phyloP scores from a whole-genome alignment of 2,797 vertebrate species.

The Myripristis jacobus region DNA sequence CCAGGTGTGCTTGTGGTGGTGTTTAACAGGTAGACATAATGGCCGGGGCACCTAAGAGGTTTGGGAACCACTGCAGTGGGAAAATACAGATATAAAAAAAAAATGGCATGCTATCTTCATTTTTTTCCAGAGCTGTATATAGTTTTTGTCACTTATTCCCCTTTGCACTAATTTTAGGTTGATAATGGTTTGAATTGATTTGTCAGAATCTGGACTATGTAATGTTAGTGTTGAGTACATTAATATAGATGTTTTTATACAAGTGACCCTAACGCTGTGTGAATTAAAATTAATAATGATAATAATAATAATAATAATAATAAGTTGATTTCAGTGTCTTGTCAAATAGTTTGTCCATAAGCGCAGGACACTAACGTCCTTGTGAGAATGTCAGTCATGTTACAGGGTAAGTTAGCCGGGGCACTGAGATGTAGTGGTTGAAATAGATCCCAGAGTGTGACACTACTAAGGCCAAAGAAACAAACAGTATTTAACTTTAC shows the following conservation, averaged over 20 bases:
- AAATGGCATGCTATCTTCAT: no score
- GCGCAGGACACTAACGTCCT: background rate
- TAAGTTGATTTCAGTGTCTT: slow-evolving; percentile 16
- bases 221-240: slow-evolving; percentile 3
- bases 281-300: background rate
- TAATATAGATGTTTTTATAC: slow-evolving; percentile 34
- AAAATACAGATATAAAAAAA: no score
- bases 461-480: slow-evolving; percentile 43
- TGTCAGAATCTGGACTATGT: slow-evolving; percentile 22
- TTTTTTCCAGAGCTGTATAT: background rate
- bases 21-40: no score
- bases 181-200: slow-evolving; percentile 13
- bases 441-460: slow-evolving; percentile 12
- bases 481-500: slow-evolving; percentile 10
- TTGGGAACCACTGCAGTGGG: no score
- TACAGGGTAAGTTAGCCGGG: background rate
- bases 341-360: background rate
- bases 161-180: background rate
- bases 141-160: background rate
- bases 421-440: background rate
- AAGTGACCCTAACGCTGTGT: slow-evolving; percentile 59
- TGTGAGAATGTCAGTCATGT: background rate
- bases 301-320: background rate
- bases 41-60: no score
- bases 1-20: no score